Percentiles rank a stretch among this genome's conserved stretches.
Evolutionary conservation across 2,888 invertebrate genomes (phyloP).

Genomic region (Drosophila leonis): DNA sequence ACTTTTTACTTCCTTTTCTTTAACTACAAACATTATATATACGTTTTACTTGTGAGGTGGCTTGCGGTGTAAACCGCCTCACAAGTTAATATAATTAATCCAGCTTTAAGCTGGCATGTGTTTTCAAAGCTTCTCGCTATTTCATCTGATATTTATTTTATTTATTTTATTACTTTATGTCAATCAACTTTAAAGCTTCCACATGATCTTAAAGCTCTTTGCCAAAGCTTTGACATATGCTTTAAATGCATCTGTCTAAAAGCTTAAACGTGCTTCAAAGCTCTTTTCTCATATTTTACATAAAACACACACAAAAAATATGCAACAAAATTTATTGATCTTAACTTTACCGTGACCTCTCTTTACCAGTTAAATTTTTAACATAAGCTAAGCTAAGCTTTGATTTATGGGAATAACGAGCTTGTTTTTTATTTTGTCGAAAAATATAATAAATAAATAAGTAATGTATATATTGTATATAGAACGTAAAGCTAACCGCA

Average conservation of each 20-base stretch:
- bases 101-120: no score
- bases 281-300: not conserved
- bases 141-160: no score
- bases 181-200: not conserved
- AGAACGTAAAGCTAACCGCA: conserved; percentile 59
- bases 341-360: conserved; percentile 9
- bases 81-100: no score
- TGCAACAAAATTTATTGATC: conserved; percentile 7
- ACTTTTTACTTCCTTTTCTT: no score
- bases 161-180: not conserved
- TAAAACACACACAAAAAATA: not conserved
- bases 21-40: no score
- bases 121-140: not conserved
- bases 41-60: no score
- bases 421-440: conserved; percentile 47
- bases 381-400: conserved; percentile 3
- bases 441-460: conserved; percentile 61
- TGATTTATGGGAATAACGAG: not conserved
- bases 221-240: no score
- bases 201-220: not conserved
- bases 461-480: not conserved
- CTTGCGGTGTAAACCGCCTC: no score
- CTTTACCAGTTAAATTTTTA: conserved; percentile 3
- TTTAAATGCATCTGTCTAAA: no score
- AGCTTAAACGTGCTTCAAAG: not conserved